Evolutionary conservation across 2,113 vertebrate species (phyloP), one percentile per base, ranked within the genome.

Genomic region (Myiozetetes cayanensis): DNA sequence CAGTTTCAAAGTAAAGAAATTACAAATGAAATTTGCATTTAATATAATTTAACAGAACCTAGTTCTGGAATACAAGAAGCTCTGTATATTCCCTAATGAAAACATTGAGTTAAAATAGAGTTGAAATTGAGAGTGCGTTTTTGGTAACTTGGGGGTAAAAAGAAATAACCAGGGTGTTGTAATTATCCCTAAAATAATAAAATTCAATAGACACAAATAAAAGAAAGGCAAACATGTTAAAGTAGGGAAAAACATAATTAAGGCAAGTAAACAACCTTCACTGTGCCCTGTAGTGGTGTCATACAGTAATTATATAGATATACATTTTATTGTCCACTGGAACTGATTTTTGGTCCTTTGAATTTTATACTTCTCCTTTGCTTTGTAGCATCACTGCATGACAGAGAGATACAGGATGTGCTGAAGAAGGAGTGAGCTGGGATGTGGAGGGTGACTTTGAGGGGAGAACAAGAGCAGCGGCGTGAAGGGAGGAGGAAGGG

Each of bases 131-230:
- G 58, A 84, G 17, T 65, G 39, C 9, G 30, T 28, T 84, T 90
- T 92, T 62, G 68, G 81, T 87, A 79, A 87, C 87, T 87, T 77
- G 20, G 46, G 49, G 85, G 63, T 62, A 89, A 94, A 59, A 95
- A 85, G 27, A 75, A 84, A 89, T 53, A 67, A 92, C 27, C 13
- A 76, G 49, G 31, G 25, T 92, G 25, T 55, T 94, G 44, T 58
- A 87, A 85, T 91, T 89, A 87, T 78, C 52, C 44, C 37, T 56
- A 53, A 79, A 89, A 35, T 33, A 81, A 58, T 27, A 58, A 67
- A 87, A 78, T 85, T 74, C 66, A 71, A 23, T 20, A 91, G 41
- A 72, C 7, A 22, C 59, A 47, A 89, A 59, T 72, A 84, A 78
- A 86, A 94, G 79, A 90, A 86, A 94, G 19, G 17, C 41, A 84